Conservation (phyloP, 2,888 invertebrate genomes). For the Tetragonula carbonaria region DNA sequence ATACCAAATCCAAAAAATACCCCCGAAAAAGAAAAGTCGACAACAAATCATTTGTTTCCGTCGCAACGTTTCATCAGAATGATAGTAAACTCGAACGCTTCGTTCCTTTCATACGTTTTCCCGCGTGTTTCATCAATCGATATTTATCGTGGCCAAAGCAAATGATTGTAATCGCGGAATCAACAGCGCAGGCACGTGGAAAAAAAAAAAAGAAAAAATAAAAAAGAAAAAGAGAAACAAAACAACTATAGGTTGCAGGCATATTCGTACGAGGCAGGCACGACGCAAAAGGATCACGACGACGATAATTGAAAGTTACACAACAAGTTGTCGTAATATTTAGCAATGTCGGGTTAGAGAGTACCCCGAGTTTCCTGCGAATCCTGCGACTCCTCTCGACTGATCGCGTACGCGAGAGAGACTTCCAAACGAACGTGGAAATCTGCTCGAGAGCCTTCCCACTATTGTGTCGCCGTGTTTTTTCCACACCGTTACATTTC, state of each 20-base stretch:
- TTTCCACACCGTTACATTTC: conserved; percentile 38
- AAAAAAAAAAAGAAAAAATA: neutral
- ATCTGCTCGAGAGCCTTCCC: conserved; percentile 54
- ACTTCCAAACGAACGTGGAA: conserved; percentile 47
- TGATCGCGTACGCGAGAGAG: conserved; percentile 6
- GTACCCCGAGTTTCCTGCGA: conserved; percentile 59
- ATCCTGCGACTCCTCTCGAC: conserved; percentile 32
- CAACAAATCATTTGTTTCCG: neutral
- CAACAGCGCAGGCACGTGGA: neutral
- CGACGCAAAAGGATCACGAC: conserved; percentile 64
- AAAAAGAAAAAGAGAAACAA: neutral
- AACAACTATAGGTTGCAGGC: conserved; percentile 16
- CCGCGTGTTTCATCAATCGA: neutral
- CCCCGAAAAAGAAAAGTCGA: neutral
- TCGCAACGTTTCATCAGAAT: neutral
- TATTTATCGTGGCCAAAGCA: neutral
- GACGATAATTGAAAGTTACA: conserved; percentile 66
- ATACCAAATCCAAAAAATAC: neutral
- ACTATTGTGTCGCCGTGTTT: conserved; percentile 47
- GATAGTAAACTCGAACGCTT: neutral
- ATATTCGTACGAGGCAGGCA: conserved; percentile 49
- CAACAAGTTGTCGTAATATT: conserved; percentile 72
- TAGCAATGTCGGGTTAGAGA: conserved; percentile 59
- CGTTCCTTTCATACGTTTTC: neutral
- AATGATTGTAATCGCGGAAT: conserved; percentile 4